Base-by-base conservation (phyloP, 2,888 invertebrate genomes). In the Hirtodrosophila duncani region DNA sequence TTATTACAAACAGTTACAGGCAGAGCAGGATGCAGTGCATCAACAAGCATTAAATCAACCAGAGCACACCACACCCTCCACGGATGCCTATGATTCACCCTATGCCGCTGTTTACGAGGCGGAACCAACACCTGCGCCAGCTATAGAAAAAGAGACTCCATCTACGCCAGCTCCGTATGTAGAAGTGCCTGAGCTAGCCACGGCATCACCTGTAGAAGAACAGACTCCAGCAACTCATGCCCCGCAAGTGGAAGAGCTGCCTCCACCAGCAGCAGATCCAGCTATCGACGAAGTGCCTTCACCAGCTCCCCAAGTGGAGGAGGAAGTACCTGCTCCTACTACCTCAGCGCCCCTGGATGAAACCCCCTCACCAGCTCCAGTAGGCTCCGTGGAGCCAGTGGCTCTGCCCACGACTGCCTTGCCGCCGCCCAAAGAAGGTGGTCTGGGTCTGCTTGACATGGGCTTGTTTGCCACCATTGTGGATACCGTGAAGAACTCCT, bases 401-500 rank as follows among this genome's bases (percentile, higher is more conserved):
- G 59, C 60, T 1, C 3, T 49, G 13, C 53, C 67, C 3, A 11
- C 62, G 1, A 57, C 42, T 33, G 61, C 61, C 2, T 6, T 10
- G 11, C 17, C 27, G 3, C 2, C 33, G 2, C 7, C 44, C 4
- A 36, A 62, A 16, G 55, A 83, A 51, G 59, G 65, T 26, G 45
- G 66, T 24, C 18, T 59, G 30, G 52, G 70, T 24, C n/a, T n/a
- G n/a, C n/a, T n/a, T n/a, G n/a, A n/a, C n/a, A n/a, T 50, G n/a
- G 84, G 86, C 0, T 62, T 86, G 0, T 86, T 86, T 61, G 72
- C 81, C 20, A 85, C 84, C 1, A 85, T 86, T 38, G 63, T 85
- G 48, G 81, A 79, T 10, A 85, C 85, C 0, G 85, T 86, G 0
- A 85, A 85, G 31, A 79, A 71, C n/a, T 83, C 86, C 8, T 53